Evolutionary conservation across 2,888 invertebrate genomes (phyloP).

Genomic region (Dolomedes plantarius): DNA sequence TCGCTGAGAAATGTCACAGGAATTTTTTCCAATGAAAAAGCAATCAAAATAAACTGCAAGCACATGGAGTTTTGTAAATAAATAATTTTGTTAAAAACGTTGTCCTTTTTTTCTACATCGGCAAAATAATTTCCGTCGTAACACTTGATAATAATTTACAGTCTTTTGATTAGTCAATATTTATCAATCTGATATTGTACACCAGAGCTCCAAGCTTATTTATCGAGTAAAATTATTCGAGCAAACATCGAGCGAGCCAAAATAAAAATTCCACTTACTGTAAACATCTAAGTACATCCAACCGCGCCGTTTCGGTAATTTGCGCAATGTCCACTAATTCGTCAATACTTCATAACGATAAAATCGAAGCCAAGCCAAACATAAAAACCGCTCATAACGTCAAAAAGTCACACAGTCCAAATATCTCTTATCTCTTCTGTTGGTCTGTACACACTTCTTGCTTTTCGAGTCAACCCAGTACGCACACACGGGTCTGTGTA

Average conservation of each 20-base stretch:
- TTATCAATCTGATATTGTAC: neutral
- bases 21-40: too few relatives aligned
- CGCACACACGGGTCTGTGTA: conserved; percentile 39
- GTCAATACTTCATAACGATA: conserved; percentile 9
- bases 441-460: conserved; percentile 56
- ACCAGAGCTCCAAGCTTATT: too few relatives aligned
- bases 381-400: conserved; percentile 39
- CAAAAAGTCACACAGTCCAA: conserved; percentile 65
- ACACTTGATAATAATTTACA: too few relatives aligned
- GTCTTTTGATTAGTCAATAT: neutral
- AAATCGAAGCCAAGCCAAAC: conserved; percentile 15
- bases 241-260: too few relatives aligned
- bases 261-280: neutral
- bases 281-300: neutral
- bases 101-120: too few relatives aligned
- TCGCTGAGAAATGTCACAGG: too few relatives aligned
- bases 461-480: conserved; percentile 54
- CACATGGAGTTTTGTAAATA: too few relatives aligned
- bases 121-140: too few relatives aligned
- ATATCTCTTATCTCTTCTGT: conserved; percentile 56
- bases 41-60: too few relatives aligned
- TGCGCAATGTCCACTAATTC: neutral
- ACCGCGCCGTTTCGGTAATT: neutral
- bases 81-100: too few relatives aligned
- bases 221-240: too few relatives aligned